These are phyloP conservation scores for Geotrupes spiniger DNA, from an alignment of 2,888 invertebrate species.

Conservation along the genomic window DNA sequence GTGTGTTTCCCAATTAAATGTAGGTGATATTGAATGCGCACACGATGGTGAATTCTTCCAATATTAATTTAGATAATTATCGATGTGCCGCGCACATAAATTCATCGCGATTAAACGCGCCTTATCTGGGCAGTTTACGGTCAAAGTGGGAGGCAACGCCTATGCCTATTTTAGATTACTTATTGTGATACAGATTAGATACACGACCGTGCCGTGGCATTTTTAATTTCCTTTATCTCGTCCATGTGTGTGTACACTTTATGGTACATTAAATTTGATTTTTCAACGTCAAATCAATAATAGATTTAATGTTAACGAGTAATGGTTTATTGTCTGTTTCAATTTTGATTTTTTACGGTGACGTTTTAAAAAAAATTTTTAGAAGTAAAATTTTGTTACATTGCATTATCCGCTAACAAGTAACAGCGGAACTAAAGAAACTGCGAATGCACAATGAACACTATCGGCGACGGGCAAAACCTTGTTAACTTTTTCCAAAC, in stretches of 20 bases:
- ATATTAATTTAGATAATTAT: conserved; percentile 41
- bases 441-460: no score
- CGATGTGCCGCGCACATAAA: conserved; percentile 31
- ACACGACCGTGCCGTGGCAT: conserved; percentile 21
- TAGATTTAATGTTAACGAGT: no score
- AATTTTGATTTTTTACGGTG: no score
- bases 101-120: conserved; percentile 39
- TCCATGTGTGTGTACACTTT: conserved; percentile 1
- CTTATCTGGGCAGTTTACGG: conserved; percentile 39
- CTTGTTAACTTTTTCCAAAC: no score
- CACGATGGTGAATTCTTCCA: conserved; percentile 20
- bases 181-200: conserved; percentile 47
- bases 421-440: no score
- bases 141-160: conserved; percentile 42
- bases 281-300: conserved; percentile 6
- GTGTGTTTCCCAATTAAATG: conserved; percentile 16
- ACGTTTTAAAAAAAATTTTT: no score
- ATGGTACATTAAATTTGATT: conserved; percentile 15
- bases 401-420: no score
- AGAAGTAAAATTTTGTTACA: no score
- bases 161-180: conserved; percentile 46
- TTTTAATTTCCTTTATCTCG: conserved; percentile 18
- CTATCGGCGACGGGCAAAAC: no score
- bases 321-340: no score
- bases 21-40: conserved; percentile 10